Evolutionary conservation across 1,140 invertebrate genomes (phyloP).

Genomic region (Propsilocerus akamusi): DNA sequence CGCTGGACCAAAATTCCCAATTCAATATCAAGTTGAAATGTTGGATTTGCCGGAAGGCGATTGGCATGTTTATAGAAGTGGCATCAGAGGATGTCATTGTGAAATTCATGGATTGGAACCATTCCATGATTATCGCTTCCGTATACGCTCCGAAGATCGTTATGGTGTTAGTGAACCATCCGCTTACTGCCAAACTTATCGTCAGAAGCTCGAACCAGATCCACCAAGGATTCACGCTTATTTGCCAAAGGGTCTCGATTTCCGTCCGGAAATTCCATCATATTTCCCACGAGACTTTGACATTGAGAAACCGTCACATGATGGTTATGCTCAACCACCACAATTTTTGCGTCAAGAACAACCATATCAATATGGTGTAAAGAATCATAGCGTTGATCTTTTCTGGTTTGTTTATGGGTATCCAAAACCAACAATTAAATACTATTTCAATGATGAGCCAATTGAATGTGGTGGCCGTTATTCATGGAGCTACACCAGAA

Average conservation of each 20-base stretch:
- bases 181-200: constrained; percentile 63
- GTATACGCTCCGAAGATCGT: constrained; percentile 87
- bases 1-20: constrained; percentile 54
- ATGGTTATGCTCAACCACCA: constrained; percentile 62
- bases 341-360: constrained; percentile 66
- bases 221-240: constrained; percentile 62
- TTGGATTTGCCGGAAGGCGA: constrained; percentile 71
- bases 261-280: constrained; percentile 68
- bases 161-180: constrained; percentile 94
- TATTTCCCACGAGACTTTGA: constrained; percentile 84
- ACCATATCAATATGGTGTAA: constrained; percentile 72
- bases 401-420: constrained; percentile 90
- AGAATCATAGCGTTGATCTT: constrained; percentile 67
- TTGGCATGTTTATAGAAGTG: constrained; percentile 65
- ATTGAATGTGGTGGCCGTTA: constrained; percentile 67
- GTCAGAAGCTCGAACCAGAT: constrained; percentile 60
- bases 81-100: constrained; percentile 64
- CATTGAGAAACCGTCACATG: constrained; percentile 65
- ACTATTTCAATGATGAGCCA: constrained; percentile 65
- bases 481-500: constrained; percentile 70
- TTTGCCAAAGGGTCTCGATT: constrained; percentile 60
- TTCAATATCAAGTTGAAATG: constrained; percentile 90
- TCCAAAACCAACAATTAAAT: constrained; percentile 76
- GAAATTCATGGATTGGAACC: constrained; percentile 69
- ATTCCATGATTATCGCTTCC: constrained; percentile 78